phyloP scores from a whole-genome alignment of 1,140 invertebrate species.

The Colletes latitarsis region DNA sequence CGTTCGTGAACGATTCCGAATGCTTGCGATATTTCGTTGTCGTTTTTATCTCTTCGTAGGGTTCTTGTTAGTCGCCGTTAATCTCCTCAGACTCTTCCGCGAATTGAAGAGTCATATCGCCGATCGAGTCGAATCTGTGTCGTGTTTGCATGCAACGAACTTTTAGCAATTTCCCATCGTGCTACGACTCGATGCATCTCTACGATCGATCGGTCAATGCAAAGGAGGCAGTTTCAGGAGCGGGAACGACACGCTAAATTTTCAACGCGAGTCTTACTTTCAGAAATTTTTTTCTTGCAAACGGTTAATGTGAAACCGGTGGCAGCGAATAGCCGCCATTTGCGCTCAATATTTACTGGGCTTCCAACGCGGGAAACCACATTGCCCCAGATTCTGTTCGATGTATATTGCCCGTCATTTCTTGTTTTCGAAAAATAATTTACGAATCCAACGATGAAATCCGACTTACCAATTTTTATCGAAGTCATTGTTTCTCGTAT shows the following conservation, averaged over 20 bases:
- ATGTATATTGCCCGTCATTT: background rate
- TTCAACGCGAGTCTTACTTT: slow-evolving; percentile 44
- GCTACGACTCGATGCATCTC: slow-evolving; percentile 31
- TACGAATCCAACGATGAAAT: background rate
- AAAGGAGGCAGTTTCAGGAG: slow-evolving; percentile 49
- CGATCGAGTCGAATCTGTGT: background rate
- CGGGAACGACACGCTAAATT: slow-evolving; percentile 18
- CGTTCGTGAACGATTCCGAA: background rate
- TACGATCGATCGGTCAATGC: slow-evolving; percentile 44
- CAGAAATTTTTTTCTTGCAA: slow-evolving; percentile 62
- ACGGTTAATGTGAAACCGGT: slow-evolving; percentile 56
- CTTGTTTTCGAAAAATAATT: background rate
- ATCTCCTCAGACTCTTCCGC: background rate
- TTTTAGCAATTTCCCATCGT: slow-evolving; percentile 52
- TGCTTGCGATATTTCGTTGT: background rate
- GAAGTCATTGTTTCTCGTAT: background rate
- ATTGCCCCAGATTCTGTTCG: slow-evolving; percentile 22
- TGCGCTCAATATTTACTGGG: slow-evolving; percentile 68
- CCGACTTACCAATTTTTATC: background rate
- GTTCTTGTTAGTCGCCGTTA: background rate
- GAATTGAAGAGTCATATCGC: background rate
- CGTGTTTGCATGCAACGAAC: background rate
- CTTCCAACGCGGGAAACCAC: slow-evolving; percentile 65
- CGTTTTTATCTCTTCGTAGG: background rate
- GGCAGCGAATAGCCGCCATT: slow-evolving; percentile 63